A percentile compares a stretch with the other conserved stretches of the same genome.
phyloP scores from a whole-genome alignment of 2,113 vertebrate genomes.

The Rutilus rutilus region DNA sequence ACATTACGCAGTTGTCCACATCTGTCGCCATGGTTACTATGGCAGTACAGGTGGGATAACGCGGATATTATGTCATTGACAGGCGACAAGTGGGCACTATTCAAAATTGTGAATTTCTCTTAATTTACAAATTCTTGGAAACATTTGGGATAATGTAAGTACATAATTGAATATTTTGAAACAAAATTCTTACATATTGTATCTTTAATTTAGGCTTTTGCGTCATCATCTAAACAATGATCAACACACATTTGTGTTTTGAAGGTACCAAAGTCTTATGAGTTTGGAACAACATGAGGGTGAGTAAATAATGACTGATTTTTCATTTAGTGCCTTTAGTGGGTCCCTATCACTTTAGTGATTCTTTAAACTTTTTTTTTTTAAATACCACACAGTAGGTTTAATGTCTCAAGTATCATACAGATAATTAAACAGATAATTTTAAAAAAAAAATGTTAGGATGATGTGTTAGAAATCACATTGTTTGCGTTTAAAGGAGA shows the following conservation, averaged over 20 bases:
- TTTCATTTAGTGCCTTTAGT: not conserved
- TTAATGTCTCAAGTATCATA: no score
- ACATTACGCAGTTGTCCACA: no score
- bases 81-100: no score
- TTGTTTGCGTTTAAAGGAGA: not conserved
- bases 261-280: not conserved
- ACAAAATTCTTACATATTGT: no score
- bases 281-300: not conserved
- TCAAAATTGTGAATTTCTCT: no score
- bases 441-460: not conserved
- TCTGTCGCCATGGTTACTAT: no score
- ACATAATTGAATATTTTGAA: no score
- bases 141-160: no score
- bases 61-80: no score
- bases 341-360: not conserved
- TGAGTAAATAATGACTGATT: not conserved
- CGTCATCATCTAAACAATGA: not conserved
- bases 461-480: not conserved
- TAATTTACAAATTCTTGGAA: no score
- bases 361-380: not conserved
- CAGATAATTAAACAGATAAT: not conserved
- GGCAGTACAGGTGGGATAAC: no score
- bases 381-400: not conserved
- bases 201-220: not conserved
- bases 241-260: not conserved